phyloP scores from a whole-genome alignment of 2,888 invertebrate species.

The Acronicta psi region DNA sequence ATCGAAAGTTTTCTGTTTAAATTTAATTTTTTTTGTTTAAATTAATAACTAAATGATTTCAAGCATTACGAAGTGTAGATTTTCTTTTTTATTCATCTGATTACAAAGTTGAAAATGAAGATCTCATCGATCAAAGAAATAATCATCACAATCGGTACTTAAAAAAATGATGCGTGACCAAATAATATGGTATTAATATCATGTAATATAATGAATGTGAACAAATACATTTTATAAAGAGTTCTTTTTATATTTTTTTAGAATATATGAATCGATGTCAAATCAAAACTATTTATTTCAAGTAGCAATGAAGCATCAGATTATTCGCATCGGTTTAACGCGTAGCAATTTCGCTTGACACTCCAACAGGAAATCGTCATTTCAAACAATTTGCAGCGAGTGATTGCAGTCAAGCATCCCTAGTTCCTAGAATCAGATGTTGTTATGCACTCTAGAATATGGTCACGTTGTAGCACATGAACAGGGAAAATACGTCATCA shows the following conservation, averaged over 20 bases:
- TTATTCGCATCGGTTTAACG: slow-evolving; percentile 11
- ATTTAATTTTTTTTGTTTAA: no score
- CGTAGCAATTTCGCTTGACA: slow-evolving; percentile 41
- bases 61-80: no score
- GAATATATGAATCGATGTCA: background rate
- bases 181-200: no score
- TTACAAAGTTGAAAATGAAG: background rate
- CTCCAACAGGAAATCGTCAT: slow-evolving; percentile 40
- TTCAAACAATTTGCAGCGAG: slow-evolving; percentile 30
- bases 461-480: slow-evolving; percentile 83
- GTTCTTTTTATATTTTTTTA: no score
- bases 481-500: slow-evolving; percentile 1
- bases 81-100: no score
- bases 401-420: slow-evolving; percentile 59
- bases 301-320: slow-evolving; percentile 8
- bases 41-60: no score
- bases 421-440: slow-evolving; percentile 87
- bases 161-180: no score
- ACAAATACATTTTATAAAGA: no score
- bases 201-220: no score
- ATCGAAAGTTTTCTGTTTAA: no score
- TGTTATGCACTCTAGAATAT: slow-evolving; percentile 85
- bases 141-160: no score
- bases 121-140: no score
- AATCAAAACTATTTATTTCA: background rate